Evolutionary conservation across 2,797 vertebrate genomes (phyloP), one percentile per base, ranked within the genome.

Genomic region (Ara ararauna): DNA sequence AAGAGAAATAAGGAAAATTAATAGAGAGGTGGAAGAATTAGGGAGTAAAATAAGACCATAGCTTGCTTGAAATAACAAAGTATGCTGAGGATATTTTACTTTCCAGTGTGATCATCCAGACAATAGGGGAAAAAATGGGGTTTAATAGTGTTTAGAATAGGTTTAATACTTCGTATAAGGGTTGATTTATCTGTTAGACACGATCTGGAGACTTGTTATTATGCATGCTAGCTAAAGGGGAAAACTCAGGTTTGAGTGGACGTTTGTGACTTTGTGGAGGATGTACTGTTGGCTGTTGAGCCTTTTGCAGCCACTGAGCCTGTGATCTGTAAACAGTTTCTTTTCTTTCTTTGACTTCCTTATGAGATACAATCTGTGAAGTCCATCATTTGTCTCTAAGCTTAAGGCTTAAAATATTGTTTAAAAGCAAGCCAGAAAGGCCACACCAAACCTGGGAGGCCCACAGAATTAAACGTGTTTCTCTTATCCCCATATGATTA

Each of bases 241-340:
- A 36, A 54, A 72, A 34, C 36, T 64, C 24, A 68, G 34, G 64
- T 95, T 93, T 9, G 4, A 51, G 58, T 38, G 85, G 36, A 79
- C 87, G 22, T 91, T 94, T 96, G 62, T 97, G 84, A 75, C 72
- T 94, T 93, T 78, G 36, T 70, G 38, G 38, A 93, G 83, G 68
- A 83, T 85, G 54, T 27, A 29, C n/a, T 72, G n/a, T 86, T 58
- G 94, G 79, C 85, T 85, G 24, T 77, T 95, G 74, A 89, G 34
- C 23, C 40, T 97, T 97, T 77, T 94, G 40, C 56, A 97, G 70
- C 50, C 91, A 93, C 85, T 88, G 96, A 96, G 51, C 61, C 58
- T 92, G 68, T 95, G 93, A 95, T 94, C 48, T 92, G 48, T 86
- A 74, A 93, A 86, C 38, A 62, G 6, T 53, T 29, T n/a, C 44